Evolutionary conservation across 37 sponge, comb jelly and placozoan genomes (phyloP).

Genomic region (Bolinopsis microptera): DNA sequence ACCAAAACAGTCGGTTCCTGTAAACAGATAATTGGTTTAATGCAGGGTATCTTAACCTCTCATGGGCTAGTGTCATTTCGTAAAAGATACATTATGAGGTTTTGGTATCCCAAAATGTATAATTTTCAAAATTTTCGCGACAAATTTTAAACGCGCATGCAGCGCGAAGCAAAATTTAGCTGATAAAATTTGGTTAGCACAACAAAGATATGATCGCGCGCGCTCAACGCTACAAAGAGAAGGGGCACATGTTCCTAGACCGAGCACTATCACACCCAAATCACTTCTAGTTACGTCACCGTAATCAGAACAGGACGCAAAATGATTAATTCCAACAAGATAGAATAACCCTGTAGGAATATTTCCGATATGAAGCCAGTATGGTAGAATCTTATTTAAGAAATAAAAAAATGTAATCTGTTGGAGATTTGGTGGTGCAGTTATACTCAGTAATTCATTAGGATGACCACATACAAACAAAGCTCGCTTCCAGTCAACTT

Average conservation of each 20-base stretch:
- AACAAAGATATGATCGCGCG: not conserved
- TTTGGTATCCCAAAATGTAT: not conserved
- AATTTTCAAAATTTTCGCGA: not conserved
- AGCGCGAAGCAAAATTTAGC: not conserved
- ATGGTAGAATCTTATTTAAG: no score
- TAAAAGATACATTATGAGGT: no score
- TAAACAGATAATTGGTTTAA: not conserved
- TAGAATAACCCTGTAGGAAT: no score
- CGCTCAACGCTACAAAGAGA: not conserved
- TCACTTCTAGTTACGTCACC: not conserved
- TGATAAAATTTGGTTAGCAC: constrained; percentile 6
- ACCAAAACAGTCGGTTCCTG: constrained; percentile 65
- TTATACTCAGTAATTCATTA: no score
- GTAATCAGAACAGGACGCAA: no score
- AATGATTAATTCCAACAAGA: no score
- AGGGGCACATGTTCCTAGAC: not conserved
- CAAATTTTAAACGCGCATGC: constrained; percentile 2
- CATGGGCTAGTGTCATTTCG: not conserved
- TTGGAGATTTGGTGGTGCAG: no score
- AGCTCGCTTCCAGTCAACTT: no score
- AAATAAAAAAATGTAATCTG: no score
- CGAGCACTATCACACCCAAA: not conserved
- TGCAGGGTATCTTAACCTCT: not conserved
- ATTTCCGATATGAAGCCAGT: no score
- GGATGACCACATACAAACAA: no score